Evolutionary conservation across 2,797 vertebrate genomes (phyloP).

Genomic region (Rhinogobio ventralis): DNA sequence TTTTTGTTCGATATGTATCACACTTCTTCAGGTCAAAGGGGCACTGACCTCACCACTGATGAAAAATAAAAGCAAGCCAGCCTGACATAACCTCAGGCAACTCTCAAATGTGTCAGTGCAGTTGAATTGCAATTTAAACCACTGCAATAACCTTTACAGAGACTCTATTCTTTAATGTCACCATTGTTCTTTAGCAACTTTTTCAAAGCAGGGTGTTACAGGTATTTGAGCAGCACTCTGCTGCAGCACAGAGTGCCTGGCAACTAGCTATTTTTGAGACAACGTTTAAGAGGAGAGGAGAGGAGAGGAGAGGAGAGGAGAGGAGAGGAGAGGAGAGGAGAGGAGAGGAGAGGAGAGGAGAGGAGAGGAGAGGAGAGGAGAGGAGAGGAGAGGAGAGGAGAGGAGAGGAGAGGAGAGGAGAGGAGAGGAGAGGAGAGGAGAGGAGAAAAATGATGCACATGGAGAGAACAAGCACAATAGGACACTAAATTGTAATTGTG

Average conservation of each 20-base stretch:
- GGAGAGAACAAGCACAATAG: conserved; percentile 59
- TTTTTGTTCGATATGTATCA: not conserved
- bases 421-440: conserved; percentile 66
- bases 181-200: conserved; percentile 60
- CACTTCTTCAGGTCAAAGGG: not conserved
- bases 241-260: conserved; percentile 60
- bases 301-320: conserved; percentile 59
- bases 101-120: conserved; percentile 27
- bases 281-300: conserved; percentile 66
- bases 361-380: conserved; percentile 69
- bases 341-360: not conserved
- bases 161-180: conserved; percentile 52
- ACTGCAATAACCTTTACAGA: conserved; percentile 49
- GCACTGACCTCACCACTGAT: conserved; percentile 21
- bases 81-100: conserved; percentile 14
- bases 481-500: conserved; percentile 25
- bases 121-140: conserved; percentile 14
- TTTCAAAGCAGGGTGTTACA: conserved; percentile 42
- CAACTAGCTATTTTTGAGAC: conserved; percentile 73
- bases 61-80: conserved; percentile 25
- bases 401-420: conserved; percentile 57
- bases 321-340: conserved; percentile 56
- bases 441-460: no score
- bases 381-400: conserved; percentile 59
- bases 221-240: conserved; percentile 40